Conservation (phyloP, 1,140 invertebrate species). For the Rhyzopertha dominica region DNA sequence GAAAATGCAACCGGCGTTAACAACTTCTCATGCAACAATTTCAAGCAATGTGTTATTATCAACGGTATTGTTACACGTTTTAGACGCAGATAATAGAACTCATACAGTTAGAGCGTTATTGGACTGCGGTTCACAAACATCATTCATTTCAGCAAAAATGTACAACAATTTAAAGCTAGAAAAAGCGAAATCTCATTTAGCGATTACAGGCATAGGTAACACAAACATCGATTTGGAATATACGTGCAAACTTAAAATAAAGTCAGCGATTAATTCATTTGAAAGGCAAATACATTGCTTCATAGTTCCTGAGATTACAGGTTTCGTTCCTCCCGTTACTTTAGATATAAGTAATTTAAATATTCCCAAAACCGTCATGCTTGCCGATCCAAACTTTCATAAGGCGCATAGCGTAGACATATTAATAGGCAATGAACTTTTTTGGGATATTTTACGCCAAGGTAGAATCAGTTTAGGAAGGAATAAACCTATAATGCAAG, state of each 20-base stretch:
- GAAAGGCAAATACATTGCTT: background rate
- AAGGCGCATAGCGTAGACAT: constrained; percentile 5
- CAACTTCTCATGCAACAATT: too few relatives aligned
- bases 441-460: background rate
- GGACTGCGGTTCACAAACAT: constrained; percentile 13
- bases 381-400: constrained; percentile 6
- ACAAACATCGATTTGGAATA: background rate
- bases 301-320: constrained; percentile 10
- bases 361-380: background rate
- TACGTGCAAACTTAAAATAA: background rate
- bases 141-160: constrained; percentile 2
- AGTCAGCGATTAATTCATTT: constrained; percentile 4
- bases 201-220: constrained; percentile 1
- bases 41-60: constrained; percentile 7
- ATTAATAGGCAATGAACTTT: constrained; percentile 4
- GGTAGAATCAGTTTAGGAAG: constrained; percentile 4
- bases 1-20: too few relatives aligned
- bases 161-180: constrained; percentile 2
- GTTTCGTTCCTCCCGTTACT: background rate
- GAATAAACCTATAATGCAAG: background rate
- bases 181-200: background rate
- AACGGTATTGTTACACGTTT: constrained; percentile 2
- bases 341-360: background rate
- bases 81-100: background rate
- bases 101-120: constrained; percentile 3